These are phyloP conservation scores for Forficula auricularia DNA, from an alignment of 1,140 invertebrate species.

Conservation along the genomic window DNA sequence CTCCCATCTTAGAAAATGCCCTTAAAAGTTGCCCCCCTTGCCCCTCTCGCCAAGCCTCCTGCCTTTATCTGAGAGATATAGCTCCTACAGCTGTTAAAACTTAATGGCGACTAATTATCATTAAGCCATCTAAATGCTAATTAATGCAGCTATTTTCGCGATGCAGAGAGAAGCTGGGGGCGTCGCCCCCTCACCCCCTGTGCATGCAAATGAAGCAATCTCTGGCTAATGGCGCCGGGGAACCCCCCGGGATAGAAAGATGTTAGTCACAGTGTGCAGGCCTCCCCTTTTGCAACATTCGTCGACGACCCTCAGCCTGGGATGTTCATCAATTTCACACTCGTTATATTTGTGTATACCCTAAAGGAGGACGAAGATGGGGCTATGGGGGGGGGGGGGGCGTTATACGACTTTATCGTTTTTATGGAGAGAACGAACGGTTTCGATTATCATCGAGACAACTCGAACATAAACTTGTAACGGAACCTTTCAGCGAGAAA, in stretches of 20 bases:
- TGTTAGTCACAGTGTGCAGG: slow-evolving; percentile 12
- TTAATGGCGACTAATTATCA: slow-evolving; percentile 28
- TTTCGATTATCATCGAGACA: too few relatives aligned
- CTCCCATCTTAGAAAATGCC: not conserved
- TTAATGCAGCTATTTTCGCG: slow-evolving; percentile 33
- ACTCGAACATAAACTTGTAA: too few relatives aligned
- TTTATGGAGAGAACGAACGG: too few relatives aligned
- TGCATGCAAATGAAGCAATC: slow-evolving; percentile 26
- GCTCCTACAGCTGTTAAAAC: slow-evolving; percentile 10
- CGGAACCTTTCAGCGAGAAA: too few relatives aligned
- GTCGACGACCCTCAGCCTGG: slow-evolving; percentile 4
- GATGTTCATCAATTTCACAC: slow-evolving; percentile 13
- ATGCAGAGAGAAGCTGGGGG: slow-evolving; percentile 20
- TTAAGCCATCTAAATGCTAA: slow-evolving; percentile 35
- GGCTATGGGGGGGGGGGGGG: too few relatives aligned
- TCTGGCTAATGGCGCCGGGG: not conserved
- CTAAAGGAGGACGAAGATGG: too few relatives aligned
- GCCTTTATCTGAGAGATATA: slow-evolving; percentile 2
- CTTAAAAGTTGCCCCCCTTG: not conserved
- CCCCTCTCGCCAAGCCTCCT: not conserved
- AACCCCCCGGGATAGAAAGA: too few relatives aligned
- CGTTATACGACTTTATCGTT: too few relatives aligned
- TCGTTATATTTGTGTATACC: slow-evolving; percentile 7
- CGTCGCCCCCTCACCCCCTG: slow-evolving; percentile 16
- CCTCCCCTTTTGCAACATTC: not conserved